phyloP scores from a whole-genome alignment of 2,797 vertebrate genomes.

The Sebastes minor region DNA sequence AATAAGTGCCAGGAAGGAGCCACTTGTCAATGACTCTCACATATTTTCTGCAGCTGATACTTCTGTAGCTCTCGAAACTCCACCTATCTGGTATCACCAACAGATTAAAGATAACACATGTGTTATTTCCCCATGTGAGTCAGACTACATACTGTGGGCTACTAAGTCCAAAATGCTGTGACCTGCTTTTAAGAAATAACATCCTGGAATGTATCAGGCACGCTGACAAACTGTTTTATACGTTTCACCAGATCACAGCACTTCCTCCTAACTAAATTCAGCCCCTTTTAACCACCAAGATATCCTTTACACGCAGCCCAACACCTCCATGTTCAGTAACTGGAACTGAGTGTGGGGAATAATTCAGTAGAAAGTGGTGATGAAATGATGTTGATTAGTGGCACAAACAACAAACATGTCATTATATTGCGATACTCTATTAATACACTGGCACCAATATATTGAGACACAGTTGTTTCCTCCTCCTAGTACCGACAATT shows the following conservation, averaged over 20 bases:
- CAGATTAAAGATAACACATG: conserved; percentile 2
- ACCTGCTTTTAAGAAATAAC: conserved; percentile 21
- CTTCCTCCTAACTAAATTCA: background rate
- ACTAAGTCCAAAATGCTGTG: background rate
- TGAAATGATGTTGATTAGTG: background rate
- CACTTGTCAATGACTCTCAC: conserved; percentile 3
- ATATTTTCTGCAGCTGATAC: background rate
- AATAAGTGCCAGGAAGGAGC: background rate
- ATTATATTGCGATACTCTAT: background rate
- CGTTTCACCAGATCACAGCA: conserved; percentile 23
- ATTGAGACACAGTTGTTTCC: background rate
- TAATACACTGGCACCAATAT: background rate
- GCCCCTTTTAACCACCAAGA: background rate
- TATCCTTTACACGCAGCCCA: background rate
- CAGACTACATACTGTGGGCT: background rate
- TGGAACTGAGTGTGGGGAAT: background rate
- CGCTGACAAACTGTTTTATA: background rate
- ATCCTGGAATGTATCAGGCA: conserved; percentile 9
- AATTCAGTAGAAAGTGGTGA: background rate
- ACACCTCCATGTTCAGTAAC: background rate
- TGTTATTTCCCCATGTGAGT: conserved; percentile 16
- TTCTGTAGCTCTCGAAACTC: background rate
- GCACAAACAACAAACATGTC: background rate
- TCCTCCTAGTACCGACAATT: background rate
- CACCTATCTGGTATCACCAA: background rate